Conservation (phyloP, 2,797 vertebrate species). For the Chaetophractus vellerosus region DNA sequence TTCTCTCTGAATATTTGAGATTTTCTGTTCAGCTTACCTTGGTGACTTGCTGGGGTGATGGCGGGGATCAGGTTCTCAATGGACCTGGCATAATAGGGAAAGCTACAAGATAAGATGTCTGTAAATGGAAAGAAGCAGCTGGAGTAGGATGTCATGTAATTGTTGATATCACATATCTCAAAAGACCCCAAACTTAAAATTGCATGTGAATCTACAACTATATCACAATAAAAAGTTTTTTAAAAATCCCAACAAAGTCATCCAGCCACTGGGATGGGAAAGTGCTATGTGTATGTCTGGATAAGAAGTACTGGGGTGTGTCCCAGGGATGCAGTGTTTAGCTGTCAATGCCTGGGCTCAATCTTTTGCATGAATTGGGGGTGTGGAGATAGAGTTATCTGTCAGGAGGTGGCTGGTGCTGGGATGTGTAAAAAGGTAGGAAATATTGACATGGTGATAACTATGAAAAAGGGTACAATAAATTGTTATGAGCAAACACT, state of each 20-base stretch:
- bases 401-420: not conserved
- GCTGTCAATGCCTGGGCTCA: not conserved
- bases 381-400: not conserved
- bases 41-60: not conserved
- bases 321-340: not conserved
- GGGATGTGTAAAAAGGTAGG: not conserved
- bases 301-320: not conserved
- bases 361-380: not conserved
- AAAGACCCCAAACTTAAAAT: not conserved
- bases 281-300: not conserved
- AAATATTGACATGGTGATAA: not conserved
- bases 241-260: not conserved
- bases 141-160: not conserved
- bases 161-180: not conserved
- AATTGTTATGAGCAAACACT: not conserved
- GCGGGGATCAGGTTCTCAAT: not conserved
- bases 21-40: not conserved
- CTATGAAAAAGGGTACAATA: not conserved
- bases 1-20: not conserved
- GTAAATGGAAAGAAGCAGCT: not conserved
- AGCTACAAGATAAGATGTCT: not conserved
- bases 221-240: not conserved
- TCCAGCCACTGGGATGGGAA: not conserved
- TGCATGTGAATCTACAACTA: not conserved
- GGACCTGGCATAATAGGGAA: not conserved